Evolutionary conservation across 1,140 invertebrate species (phyloP).

Genomic region (Venustaconcha ellipsiformis): DNA sequence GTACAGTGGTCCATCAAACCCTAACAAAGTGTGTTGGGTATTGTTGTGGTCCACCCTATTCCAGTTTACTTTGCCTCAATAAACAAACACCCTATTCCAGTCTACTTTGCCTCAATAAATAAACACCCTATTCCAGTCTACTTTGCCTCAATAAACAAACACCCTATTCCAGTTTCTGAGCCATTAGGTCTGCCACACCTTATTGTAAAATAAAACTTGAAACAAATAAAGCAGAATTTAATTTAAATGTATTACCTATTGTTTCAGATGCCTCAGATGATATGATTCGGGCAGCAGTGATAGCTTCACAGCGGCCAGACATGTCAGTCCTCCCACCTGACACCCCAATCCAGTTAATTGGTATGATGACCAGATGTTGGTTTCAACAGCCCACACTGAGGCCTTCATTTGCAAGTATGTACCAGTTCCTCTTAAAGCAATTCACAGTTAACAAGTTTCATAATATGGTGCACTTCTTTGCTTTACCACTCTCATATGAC

Average conservation of each 20-base stretch:
- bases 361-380: constrained; percentile 47
- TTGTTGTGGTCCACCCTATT: too few relatives aligned
- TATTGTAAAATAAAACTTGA: not conserved
- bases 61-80: not conserved
- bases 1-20: too few relatives aligned
- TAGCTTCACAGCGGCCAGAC: constrained; percentile 46
- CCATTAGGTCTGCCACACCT: not conserved
- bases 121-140: too few relatives aligned
- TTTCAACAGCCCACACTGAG: constrained; percentile 38
- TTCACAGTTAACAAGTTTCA: too few relatives aligned
- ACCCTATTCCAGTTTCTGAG: not conserved
- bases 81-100: too few relatives aligned
- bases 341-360: constrained; percentile 26
- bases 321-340: constrained; percentile 23
- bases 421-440: not conserved
- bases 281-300: constrained; percentile 36
- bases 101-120: not conserved
- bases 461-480: too few relatives aligned
- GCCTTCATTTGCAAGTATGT: constrained; percentile 39
- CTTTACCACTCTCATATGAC: too few relatives aligned
- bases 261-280: constrained; percentile 26
- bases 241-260: constrained; percentile 1
- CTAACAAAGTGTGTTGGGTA: too few relatives aligned
- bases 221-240: not conserved
- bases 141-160: not conserved